phyloP scores from a whole-genome alignment of 1,140 invertebrate species.

The Thaumatotibia leucotreta region DNA sequence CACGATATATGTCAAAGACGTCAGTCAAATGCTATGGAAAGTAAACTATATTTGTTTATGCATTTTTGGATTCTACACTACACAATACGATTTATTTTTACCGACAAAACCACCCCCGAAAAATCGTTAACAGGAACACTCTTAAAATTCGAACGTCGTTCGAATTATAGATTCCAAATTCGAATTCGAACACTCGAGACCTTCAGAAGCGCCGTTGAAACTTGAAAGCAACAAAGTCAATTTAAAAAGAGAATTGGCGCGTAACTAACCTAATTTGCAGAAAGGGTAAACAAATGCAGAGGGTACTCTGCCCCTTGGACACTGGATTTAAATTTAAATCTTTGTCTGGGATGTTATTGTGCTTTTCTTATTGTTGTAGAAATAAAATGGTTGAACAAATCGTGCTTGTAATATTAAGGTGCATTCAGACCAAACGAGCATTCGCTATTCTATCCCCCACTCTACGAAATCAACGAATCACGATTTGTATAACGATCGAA shows the following conservation, averaged over 20 bases:
- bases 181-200: slow-evolving; percentile 22
- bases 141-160: neutral
- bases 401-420: no score
- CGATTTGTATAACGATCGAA: no score
- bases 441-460: no score
- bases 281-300: slow-evolving; percentile 41
- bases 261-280: slow-evolving; percentile 47
- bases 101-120: neutral
- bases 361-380: neutral
- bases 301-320: slow-evolving; percentile 17
- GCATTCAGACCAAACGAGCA: no score
- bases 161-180: slow-evolving; percentile 29
- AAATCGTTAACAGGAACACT: neutral
- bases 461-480: no score
- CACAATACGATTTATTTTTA: no score
- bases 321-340: slow-evolving; percentile 6
- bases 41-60: no score
- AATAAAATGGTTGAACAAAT: no score
- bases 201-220: slow-evolving; percentile 17
- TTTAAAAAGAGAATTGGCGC: slow-evolving; percentile 18
- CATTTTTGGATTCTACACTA: no score
- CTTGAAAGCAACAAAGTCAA: slow-evolving; percentile 37
- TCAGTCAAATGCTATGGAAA: no score
- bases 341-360: neutral
- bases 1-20: no score